Conservation (phyloP, 1,140 invertebrate genomes). For the Euura saliciscinereae region DNA sequence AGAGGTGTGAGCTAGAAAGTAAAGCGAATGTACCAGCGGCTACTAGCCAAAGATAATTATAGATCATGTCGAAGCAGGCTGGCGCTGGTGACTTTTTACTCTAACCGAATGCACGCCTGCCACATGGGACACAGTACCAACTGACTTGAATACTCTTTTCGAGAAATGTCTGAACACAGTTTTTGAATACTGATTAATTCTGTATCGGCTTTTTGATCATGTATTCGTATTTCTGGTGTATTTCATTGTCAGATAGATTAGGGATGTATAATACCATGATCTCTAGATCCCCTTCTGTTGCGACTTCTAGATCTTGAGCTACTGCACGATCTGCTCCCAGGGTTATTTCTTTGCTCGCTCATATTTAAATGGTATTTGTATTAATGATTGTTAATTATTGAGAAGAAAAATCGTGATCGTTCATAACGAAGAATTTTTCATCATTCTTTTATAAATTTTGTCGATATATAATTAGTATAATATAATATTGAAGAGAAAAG, state of each 20-base stretch:
- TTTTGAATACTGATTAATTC: no score
- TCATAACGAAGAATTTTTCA: no score
- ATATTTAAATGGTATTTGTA: slow-evolving; percentile 26
- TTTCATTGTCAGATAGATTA: background rate
- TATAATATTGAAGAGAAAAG: no score
- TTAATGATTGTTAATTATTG: no score
- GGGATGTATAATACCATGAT: slow-evolving; percentile 42
- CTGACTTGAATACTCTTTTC: no score
- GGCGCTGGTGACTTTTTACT: slow-evolving; percentile 25
- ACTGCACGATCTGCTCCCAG: slow-evolving; percentile 34
- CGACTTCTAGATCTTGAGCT: slow-evolving; percentile 52
- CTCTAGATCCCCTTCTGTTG: slow-evolving; percentile 47
- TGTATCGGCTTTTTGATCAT: background rate
- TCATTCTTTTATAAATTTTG: no score
- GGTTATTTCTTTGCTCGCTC: slow-evolving; percentile 45
- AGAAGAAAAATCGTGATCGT: no score
- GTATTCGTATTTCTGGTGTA: no score
- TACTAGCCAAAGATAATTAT: slow-evolving; percentile 48
- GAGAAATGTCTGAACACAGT: no score
- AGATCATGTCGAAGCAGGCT: slow-evolving; percentile 33
- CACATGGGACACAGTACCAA: background rate
- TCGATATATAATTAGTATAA: no score
- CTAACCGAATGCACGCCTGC: background rate
- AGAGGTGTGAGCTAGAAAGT: slow-evolving; percentile 36
- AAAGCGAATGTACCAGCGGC: slow-evolving; percentile 41